These are phyloP conservation scores for Germaria angustata DNA, from an alignment of 2,888 invertebrate genomes.

Conservation along the genomic window DNA sequence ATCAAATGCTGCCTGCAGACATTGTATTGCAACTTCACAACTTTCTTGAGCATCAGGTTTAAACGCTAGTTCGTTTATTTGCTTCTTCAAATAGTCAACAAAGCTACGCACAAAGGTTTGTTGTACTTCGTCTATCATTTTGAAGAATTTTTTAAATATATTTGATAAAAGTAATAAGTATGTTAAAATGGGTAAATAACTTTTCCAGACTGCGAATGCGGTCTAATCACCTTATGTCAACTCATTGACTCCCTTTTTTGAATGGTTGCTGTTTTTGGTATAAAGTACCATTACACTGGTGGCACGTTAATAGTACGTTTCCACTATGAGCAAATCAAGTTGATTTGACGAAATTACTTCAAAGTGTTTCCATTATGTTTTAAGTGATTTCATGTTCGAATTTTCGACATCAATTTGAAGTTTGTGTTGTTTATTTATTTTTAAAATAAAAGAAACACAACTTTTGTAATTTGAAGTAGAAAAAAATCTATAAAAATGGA, in stretches of 20 bases:
- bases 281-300: neutral
- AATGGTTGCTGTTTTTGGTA: conserved; percentile 34
- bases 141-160: conserved; percentile 16
- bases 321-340: too few species aligned
- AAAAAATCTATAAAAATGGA: too few species aligned
- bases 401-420: too few species aligned
- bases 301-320: neutral
- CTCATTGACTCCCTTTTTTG: conserved; percentile 32
- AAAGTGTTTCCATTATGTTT: too few species aligned
- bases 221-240: conserved; percentile 40
- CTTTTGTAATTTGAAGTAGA: too few species aligned
- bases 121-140: conserved; percentile 78
- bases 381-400: too few species aligned
- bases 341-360: too few species aligned
- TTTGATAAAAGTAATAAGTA: neutral
- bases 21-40: conserved; percentile 95
- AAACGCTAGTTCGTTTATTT: conserved; percentile 74
- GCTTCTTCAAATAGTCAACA: conserved; percentile 77
- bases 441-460: too few species aligned
- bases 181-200: conserved; percentile 43
- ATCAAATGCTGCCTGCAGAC: conserved; percentile 94
- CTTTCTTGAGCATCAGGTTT: conserved; percentile 78
- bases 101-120: conserved; percentile 78
- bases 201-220: conserved; percentile 26
- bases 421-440: too few species aligned